These are phyloP conservation scores for Triops longicaudatus DNA, from an alignment of 1,140 invertebrate genomes.

Conservation along the genomic window DNA sequence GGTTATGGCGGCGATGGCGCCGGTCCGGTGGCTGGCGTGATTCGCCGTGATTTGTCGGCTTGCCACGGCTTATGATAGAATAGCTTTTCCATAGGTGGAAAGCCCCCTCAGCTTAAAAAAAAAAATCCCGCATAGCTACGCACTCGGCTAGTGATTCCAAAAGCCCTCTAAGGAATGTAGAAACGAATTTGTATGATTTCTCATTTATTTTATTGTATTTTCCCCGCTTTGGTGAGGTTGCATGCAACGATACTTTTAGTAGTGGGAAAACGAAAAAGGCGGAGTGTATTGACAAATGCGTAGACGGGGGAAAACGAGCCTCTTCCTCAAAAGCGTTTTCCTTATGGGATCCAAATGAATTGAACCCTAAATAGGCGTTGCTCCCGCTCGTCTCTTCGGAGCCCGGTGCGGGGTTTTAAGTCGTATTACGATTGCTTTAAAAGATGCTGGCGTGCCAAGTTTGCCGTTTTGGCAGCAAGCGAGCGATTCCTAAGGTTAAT, in stretches of 20 bases:
- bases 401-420: not conserved
- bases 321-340: not conserved
- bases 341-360: not conserved
- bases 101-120: not conserved
- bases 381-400: not conserved
- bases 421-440: not conserved
- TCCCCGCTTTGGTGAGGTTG: not conserved
- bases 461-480: constrained; percentile 6
- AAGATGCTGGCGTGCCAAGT: not conserved
- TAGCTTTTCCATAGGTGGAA: constrained; percentile 2
- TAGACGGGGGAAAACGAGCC: not conserved
- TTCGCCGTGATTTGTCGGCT: constrained; percentile 4
- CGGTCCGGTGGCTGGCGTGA: constrained; percentile 2
- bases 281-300: constrained; percentile 11
- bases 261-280: not conserved
- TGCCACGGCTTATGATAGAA: not conserved
- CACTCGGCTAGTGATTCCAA: not conserved
- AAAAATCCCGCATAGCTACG: not conserved
- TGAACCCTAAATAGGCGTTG: constrained; percentile 4
- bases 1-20: constrained; percentile 11
- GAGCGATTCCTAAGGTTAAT: not conserved
- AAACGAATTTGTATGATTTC: not conserved
- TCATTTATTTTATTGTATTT: not conserved
- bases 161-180: not conserved
- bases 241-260: not conserved